A percentile compares a stretch with the other conserved stretches of the same genome.
Conservation (phyloP, 2,797 vertebrate species). For the Chloroceryle amazona region DNA sequence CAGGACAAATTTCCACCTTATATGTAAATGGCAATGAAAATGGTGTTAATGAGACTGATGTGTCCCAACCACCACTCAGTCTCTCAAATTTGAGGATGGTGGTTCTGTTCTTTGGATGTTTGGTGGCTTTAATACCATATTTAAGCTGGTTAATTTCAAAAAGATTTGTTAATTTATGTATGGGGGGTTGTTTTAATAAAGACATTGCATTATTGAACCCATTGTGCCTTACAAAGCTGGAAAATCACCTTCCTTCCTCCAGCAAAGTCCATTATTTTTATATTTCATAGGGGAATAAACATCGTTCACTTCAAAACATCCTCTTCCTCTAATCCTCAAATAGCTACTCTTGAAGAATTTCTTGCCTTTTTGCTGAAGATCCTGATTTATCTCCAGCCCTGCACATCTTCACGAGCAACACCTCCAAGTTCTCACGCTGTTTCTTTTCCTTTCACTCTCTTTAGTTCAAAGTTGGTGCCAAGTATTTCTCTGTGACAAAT, state of each 20-base stretch:
- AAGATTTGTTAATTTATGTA: neutral
- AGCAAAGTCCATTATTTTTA: neutral
- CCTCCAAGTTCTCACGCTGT: neutral
- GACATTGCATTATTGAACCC: neutral
- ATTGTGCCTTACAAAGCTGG: neutral
- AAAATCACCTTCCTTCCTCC: neutral
- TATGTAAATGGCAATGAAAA: neutral
- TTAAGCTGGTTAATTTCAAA: neutral
- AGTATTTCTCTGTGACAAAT: neutral
- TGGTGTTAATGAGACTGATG: neutral
- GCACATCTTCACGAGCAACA: neutral
- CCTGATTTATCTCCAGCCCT: neutral
- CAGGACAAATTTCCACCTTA: neutral
- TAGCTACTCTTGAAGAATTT: neutral
- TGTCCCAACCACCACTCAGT: neutral
- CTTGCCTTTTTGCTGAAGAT: neutral
- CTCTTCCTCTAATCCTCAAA: neutral
- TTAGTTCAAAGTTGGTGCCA: neutral
- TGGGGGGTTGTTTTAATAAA: neutral
- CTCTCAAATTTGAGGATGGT: neutral
- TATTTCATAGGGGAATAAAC: neutral
- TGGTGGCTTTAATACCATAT: neutral
- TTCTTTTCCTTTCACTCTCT: neutral
- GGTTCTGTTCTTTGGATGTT: neutral
- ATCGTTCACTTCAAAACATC: neutral